phyloP scores from a whole-genome alignment of 64 coral and sea anemone species.

The Porites lutea region DNA sequence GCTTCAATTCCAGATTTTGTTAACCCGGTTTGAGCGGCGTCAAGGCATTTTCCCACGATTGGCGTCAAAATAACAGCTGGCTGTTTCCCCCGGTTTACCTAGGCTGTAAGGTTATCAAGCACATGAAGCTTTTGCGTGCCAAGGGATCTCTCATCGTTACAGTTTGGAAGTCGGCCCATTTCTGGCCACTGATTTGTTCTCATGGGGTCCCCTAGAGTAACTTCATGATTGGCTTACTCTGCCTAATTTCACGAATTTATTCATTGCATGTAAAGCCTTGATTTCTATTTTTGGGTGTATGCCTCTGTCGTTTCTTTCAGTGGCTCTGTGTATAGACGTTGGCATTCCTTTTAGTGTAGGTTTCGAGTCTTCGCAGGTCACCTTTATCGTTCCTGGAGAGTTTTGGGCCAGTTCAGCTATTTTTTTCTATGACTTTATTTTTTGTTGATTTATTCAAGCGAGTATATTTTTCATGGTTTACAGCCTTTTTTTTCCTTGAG shows the following conservation, averaged over 20 bases:
- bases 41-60: constrained; percentile 35
- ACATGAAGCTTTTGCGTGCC: neutral
- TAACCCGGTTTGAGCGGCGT: constrained; percentile 9
- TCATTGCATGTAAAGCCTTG: constrained; percentile 46
- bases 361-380: too few species aligned
- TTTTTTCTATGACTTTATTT: too few species aligned
- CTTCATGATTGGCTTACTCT: constrained; percentile 34
- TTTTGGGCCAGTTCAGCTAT: too few species aligned
- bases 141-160: constrained; percentile 23
- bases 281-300: neutral
- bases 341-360: too few species aligned
- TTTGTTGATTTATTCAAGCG: too few species aligned
- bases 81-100: constrained; percentile 1
- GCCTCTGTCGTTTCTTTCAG: too few species aligned
- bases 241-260: constrained; percentile 20
- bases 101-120: neutral
- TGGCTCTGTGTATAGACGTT: too few species aligned
- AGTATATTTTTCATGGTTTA: too few species aligned
- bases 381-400: too few species aligned
- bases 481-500: too few species aligned
- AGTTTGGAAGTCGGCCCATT: constrained; percentile 54
- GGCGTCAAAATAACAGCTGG: constrained; percentile 30
- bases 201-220: neutral
- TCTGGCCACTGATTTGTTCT: constrained; percentile 3
- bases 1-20: constrained; percentile 17